Evolutionary conservation across 2,113 vertebrate genomes (phyloP).

Genomic region (Sturnus vulgaris): DNA sequence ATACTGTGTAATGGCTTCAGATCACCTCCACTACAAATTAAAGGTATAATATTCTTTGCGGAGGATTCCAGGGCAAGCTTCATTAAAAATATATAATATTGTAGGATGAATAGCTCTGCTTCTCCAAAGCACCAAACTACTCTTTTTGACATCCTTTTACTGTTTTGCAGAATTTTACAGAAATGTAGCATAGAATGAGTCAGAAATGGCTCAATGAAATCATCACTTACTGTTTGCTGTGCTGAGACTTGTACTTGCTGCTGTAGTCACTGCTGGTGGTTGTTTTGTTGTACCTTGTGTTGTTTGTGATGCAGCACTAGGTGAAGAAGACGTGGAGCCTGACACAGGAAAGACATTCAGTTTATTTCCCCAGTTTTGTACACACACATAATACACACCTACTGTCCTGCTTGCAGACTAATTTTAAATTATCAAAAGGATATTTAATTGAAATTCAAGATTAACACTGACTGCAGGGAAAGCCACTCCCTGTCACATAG

Average conservation of each 20-base stretch:
- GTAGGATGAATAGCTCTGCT: not conserved
- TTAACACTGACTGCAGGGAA: not conserved
- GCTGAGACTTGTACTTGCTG: not conserved
- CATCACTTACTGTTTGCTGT: not conserved
- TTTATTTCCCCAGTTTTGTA: not conserved
- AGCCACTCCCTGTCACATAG: not conserved
- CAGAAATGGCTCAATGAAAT: not conserved
- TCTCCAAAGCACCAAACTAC: not conserved
- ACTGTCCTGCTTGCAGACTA: not conserved
- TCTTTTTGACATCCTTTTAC: not conserved
- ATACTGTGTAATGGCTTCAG: not conserved
- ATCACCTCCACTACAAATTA: not conserved
- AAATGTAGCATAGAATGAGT: not conserved
- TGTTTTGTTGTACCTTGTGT: not conserved
- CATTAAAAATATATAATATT: not conserved
- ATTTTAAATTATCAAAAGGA: not conserved
- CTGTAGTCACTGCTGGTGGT: not conserved
- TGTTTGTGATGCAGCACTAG: not conserved
- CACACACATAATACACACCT: not conserved
- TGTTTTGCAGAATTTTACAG: not conserved
- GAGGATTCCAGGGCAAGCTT: not conserved
- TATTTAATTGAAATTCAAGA: not conserved
- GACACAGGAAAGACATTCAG: not conserved
- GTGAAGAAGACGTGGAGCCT: rapidly evolving
- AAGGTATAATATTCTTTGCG: not conserved